Evolutionary conservation across 2,888 invertebrate species (phyloP), one percentile per base, ranked within the genome.

Genomic region (Glyphotaelius pellucidus): DNA sequence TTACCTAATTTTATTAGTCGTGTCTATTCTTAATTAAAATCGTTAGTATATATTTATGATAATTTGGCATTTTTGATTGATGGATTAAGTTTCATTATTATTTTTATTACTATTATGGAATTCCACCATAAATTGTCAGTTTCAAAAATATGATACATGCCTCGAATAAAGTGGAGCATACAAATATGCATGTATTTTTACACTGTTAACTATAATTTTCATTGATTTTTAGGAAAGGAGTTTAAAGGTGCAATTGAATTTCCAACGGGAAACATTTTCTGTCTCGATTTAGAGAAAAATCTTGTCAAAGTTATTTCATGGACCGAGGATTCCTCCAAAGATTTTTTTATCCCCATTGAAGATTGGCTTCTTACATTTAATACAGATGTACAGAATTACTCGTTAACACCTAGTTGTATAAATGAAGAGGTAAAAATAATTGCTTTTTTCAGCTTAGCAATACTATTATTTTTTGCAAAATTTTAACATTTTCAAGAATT

Each of bases 201-300:
- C 14, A 14, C 12, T 81, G 11, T 81, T 31, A 81, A 32, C 1
- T 81, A 32, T 67, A 42, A 67, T 67, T 25, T 35, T 83, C 80
- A 80, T 89, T 90, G 91, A 90, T 88, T 95, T 94, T 94, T 94
- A 94, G 95, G 95, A 89, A 96, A 95, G 94, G 94, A 95, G 90
- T 95, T 96, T 93, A 94, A 95, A 92, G 95, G 93, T 31, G 94
- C 96, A 94, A 94, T 97, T 80, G 97, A 98, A 95, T 94, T 98
- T 93, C 97, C 97, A 91, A 96, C 97, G 19, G 95, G 97, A 93
- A 96, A 97, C 92, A 95, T 97, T 91, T 97, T 97, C 94, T 95
- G 95, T 92, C 94, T 96, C 88, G 95, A 96, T 95, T 94, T 97
- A 85, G 94, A 94, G 83, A 94, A 94, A 93, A 92, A 94, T 92